phyloP scores from a whole-genome alignment of 2,113 vertebrate species.

The Budorcas taxicolor region DNA sequence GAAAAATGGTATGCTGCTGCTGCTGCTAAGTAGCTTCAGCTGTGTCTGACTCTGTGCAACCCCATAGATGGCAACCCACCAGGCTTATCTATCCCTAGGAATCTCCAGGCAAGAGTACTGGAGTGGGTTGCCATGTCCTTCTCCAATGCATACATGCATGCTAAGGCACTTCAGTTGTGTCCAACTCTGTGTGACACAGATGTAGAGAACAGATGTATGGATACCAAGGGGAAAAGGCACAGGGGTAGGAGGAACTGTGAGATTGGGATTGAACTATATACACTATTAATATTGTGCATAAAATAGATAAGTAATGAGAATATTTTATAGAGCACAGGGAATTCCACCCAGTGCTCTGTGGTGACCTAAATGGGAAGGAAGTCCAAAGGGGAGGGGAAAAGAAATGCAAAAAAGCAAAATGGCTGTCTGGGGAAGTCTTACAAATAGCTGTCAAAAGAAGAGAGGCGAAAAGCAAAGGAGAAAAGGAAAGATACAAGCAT shows the following conservation, averaged over 20 bases:
- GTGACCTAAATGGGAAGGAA: background rate
- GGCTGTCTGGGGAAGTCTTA: no score
- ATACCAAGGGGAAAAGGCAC: background rate
- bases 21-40: no score
- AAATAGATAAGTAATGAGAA: background rate
- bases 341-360: background rate
- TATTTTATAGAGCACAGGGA: background rate
- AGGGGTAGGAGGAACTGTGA: background rate
- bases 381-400: background rate
- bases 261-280: background rate
- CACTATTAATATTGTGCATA: background rate
- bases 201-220: background rate
- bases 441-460: no score
- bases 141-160: no score
- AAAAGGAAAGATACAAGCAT: no score
- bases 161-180: no score
- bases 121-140: background rate
- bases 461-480: no score
- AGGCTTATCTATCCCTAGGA: background rate
- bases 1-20: background rate
- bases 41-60: background rate
- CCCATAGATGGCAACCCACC: background rate
- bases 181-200: background rate
- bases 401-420: no score
- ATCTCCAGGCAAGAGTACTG: background rate